A percentile compares a stretch with the other conserved stretches of the same genome.
phyloP scores from a whole-genome alignment of 2,797 vertebrate genomes.

The Crax fasciolata region DNA sequence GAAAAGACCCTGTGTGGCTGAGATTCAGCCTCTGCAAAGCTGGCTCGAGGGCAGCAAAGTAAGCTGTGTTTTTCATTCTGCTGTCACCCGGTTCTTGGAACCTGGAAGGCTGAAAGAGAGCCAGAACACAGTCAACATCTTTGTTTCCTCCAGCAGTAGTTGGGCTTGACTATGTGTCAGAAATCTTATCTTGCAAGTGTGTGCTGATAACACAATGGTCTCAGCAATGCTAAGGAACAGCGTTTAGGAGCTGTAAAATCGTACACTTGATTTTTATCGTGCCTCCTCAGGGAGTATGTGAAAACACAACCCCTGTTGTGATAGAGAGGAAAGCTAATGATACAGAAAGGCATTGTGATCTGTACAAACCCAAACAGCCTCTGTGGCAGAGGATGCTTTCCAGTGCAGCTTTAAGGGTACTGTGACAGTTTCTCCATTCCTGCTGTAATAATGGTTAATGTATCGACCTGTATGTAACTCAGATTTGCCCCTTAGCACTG shows the following conservation, averaged over 20 bases:
- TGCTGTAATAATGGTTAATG: background rate
- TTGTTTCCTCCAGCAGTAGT: background rate
- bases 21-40: background rate
- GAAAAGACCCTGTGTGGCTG: background rate
- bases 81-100: background rate
- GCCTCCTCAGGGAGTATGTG: background rate
- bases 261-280: accelerated
- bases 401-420: background rate
- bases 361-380: background rate
- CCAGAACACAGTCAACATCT: background rate
- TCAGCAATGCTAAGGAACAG: background rate
- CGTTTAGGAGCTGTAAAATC: background rate
- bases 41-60: background rate
- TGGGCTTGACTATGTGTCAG: background rate
- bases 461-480: background rate
- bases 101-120: background rate
- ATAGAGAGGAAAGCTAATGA: background rate
- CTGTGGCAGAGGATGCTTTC: background rate
- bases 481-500: background rate
- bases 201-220: background rate
- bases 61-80: background rate
- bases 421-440: background rate
- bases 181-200: background rate
- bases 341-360: background rate
- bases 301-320: accelerated